Evolutionary conservation across 2,888 invertebrate genomes (phyloP).

Genomic region (Thecophora atra): DNA sequence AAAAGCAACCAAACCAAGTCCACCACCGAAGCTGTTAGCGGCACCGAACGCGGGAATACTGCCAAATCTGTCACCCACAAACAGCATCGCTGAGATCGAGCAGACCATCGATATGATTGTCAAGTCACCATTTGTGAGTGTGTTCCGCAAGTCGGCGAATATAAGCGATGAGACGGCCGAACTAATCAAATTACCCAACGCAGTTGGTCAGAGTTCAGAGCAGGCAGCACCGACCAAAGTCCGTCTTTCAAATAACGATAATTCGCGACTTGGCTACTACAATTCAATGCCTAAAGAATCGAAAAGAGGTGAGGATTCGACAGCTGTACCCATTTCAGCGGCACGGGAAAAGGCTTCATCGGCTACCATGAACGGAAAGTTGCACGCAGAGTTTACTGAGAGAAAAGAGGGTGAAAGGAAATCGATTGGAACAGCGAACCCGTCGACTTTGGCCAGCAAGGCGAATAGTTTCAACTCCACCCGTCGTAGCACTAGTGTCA

Average conservation of each 20-base stretch:
- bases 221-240: slow-evolving; percentile 27
- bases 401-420: background rate
- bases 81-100: slow-evolving; percentile 58
- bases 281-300: slow-evolving; percentile 34
- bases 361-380: background rate
- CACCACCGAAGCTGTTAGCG: slow-evolving; percentile 43
- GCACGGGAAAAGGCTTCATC: background rate
- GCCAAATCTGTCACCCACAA: slow-evolving; percentile 42
- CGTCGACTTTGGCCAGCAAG: slow-evolving; percentile 34
- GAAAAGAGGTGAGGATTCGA: slow-evolving; percentile 39
- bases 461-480: slow-evolving; percentile 48
- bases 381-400: background rate
- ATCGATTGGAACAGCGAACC: slow-evolving; percentile 35
- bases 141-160: slow-evolving; percentile 57
- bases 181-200: slow-evolving; percentile 24
- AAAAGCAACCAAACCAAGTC: background rate
- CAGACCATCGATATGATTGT: slow-evolving; percentile 62
- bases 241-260: background rate
- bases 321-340: slow-evolving; percentile 10
- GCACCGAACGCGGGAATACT: slow-evolving; percentile 35
- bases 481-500: slow-evolving; percentile 52
- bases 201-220: background rate
- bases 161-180: slow-evolving; percentile 42
- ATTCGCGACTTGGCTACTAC: background rate
- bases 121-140: slow-evolving; percentile 62